A percentile compares a stretch with the other conserved stretches of the same genome.
phyloP scores from a whole-genome alignment of 2,113 vertebrate species.

The Fulmarus glacialis region DNA sequence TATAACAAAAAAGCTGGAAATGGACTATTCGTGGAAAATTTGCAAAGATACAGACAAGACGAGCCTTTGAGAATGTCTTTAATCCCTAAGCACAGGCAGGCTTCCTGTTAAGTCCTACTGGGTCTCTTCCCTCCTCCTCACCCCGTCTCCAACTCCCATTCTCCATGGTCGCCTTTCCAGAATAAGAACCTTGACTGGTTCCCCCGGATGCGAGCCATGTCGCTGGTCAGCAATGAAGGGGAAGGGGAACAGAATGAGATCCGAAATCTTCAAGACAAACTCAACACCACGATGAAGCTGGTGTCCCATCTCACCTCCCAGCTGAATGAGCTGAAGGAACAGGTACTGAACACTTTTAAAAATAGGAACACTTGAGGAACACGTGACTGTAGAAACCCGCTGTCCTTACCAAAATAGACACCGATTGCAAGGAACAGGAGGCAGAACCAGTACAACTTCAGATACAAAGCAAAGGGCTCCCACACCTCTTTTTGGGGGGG shows the following conservation, averaged over 20 bases:
- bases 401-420: background rate
- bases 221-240: slow-evolving; percentile 91
- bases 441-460: background rate
- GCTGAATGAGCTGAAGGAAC: slow-evolving; percentile 93
- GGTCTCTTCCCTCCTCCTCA: background rate
- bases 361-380: background rate
- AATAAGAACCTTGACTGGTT: slow-evolving; percentile 98
- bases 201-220: slow-evolving; percentile 98
- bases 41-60: background rate
- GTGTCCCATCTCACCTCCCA: slow-evolving; percentile 90
- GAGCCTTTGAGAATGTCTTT: background rate
- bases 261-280: slow-evolving; percentile 91
- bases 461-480: background rate
- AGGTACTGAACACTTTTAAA: slow-evolving; percentile 74
- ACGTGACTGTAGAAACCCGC: background rate
- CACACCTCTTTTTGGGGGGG: background rate
- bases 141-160: background rate
- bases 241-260: slow-evolving; percentile 98
- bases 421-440: background rate
- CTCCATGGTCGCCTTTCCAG: slow-evolving; percentile 54
- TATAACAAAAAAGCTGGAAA: background rate
- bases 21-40: rapidly evolving
- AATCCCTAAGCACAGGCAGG: background rate
- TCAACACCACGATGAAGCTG: slow-evolving; percentile 90
- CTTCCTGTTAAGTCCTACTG: background rate